Evolutionary conservation across 2,113 vertebrate genomes (phyloP).

Genomic region (Parotia lawesii): DNA sequence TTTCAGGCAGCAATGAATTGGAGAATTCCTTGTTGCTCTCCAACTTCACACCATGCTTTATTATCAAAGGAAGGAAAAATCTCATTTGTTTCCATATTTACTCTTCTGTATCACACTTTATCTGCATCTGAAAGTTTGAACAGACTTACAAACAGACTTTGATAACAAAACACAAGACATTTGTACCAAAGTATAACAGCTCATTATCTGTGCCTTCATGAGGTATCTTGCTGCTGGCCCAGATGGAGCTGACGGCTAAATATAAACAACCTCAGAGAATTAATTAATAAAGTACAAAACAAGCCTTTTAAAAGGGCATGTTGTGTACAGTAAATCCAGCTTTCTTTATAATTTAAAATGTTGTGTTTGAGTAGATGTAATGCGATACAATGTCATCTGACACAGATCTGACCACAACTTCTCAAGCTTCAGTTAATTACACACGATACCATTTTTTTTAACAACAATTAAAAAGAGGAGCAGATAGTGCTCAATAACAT

Average conservation of each 20-base stretch:
- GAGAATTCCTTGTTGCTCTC: not conserved
- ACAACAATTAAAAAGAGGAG: not conserved
- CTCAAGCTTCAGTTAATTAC: conserved; percentile 12
- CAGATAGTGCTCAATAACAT: not conserved
- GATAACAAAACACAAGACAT: conserved; percentile 14
- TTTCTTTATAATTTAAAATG: not conserved
- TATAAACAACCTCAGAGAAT: conserved; percentile 50
- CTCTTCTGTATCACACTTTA: not conserved
- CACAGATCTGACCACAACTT: not conserved
- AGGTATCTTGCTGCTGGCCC: conserved; percentile 32
- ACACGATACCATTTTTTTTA: not conserved
- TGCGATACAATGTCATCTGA: not conserved
- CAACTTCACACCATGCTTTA: not conserved
- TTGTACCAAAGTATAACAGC: conserved; percentile 24
- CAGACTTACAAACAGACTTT: conserved; percentile 18
- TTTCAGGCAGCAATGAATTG: not conserved
- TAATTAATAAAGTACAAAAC: conserved; percentile 56
- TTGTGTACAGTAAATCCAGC: not conserved
- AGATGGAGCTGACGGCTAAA: conserved; percentile 56
- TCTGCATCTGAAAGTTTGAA: conserved; percentile 17
- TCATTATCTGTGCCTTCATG: conserved; percentile 39
- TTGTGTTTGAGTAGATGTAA: not conserved
- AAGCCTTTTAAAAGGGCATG: conserved; percentile 3
- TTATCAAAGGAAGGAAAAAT: not conserved
- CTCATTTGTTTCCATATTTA: not conserved